These are phyloP conservation scores for Heliconius melpomene DNA, from an alignment of 1,140 invertebrate genomes.

Conservation along the genomic window DNA sequence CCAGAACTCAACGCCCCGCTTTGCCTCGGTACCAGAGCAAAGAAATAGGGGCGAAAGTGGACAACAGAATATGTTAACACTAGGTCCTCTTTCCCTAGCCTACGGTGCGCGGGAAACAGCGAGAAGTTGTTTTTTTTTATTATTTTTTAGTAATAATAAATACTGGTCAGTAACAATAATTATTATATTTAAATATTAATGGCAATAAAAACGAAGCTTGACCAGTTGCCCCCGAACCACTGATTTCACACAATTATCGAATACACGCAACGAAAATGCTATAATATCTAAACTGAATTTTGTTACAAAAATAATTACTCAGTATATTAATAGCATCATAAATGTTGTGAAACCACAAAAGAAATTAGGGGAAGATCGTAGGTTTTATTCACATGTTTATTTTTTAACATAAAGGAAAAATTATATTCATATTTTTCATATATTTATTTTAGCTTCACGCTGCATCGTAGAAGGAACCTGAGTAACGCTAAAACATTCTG, in stretches of 20 bases:
- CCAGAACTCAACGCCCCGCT: too few relatives aligned
- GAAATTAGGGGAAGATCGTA: background rate
- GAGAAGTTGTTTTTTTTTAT: too few relatives aligned
- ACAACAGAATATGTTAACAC: background rate
- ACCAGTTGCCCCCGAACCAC: conserved; percentile 6
- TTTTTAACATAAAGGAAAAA: too few relatives aligned
- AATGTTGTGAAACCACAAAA: conserved; percentile 13
- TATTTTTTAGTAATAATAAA: background rate
- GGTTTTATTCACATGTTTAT: background rate
- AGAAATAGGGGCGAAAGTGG: background rate
- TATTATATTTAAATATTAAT: background rate
- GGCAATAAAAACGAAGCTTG: background rate
- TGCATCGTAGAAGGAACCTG: too few relatives aligned
- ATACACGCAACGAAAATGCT: background rate
- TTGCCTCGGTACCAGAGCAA: too few relatives aligned
- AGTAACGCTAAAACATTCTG: too few relatives aligned
- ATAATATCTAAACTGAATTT: background rate
- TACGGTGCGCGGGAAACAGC: too few relatives aligned
- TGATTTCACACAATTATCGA: conserved; percentile 15
- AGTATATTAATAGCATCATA: conserved; percentile 3
- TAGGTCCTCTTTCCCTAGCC: too few relatives aligned
- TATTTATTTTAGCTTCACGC: too few relatives aligned
- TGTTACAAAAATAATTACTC: background rate
- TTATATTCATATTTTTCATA: too few relatives aligned
- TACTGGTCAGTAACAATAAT: background rate